phyloP scores from a whole-genome alignment of 1,140 invertebrate genomes.

The Popillia japonica region DNA sequence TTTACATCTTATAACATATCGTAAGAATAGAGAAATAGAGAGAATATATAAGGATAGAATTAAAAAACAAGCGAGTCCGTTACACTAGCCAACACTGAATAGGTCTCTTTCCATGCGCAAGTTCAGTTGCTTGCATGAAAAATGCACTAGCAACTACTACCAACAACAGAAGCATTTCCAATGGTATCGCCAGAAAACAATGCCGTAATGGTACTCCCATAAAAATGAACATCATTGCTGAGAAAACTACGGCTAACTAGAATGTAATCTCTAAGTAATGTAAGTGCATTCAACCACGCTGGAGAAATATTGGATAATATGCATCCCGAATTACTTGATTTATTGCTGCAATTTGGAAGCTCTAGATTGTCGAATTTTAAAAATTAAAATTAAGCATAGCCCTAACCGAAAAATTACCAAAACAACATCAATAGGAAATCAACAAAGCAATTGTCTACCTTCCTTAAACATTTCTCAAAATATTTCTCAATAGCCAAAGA shows the following conservation, averaged over 20 bases:
- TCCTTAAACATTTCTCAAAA: too few relatives aligned
- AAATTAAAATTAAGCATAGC: not conserved
- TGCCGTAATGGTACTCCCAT: constrained; percentile 35
- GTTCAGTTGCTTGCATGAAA: constrained; percentile 33
- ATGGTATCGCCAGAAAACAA: constrained; percentile 22
- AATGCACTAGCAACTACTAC: constrained; percentile 13
- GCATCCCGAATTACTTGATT: constrained; percentile 52
- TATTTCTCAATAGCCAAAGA: too few relatives aligned
- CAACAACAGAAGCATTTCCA: constrained; percentile 23
- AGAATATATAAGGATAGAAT: constrained; percentile 53
- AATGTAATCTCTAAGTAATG: constrained; percentile 27
- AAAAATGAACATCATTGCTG: constrained; percentile 36
- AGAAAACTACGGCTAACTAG: constrained; percentile 14
- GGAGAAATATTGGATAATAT: constrained; percentile 52
- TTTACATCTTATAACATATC: too few relatives aligned
- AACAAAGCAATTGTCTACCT: constrained; percentile 51
- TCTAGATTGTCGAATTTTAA: constrained; percentile 49
- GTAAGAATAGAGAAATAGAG: too few relatives aligned
- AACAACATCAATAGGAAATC: constrained; percentile 6
- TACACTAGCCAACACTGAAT: constrained; percentile 35
- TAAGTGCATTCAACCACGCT: constrained; percentile 48
- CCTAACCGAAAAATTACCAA: not conserved
- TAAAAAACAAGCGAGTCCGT: constrained; percentile 50
- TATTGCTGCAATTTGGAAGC: constrained; percentile 49
- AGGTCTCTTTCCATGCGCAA: not conserved